These are phyloP conservation scores for Lethenteron reissneri DNA, from an alignment of 2,113 vertebrate species.

Conservation along the genomic window DNA sequence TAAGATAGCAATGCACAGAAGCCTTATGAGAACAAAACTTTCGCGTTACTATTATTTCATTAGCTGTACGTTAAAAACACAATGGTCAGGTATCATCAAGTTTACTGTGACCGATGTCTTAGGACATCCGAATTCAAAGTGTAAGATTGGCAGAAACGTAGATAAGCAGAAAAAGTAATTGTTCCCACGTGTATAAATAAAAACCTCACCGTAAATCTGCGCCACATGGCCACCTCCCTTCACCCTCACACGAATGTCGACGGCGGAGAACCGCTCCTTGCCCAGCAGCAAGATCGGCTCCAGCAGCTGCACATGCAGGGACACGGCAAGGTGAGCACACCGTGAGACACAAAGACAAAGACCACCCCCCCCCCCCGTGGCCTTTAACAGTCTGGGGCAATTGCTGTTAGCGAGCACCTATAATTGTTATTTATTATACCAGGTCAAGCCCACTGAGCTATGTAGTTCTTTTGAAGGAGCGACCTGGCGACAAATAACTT, in stretches of 20 bases:
- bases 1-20: too few relatives aligned
- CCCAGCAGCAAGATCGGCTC: slow-evolving; percentile 80
- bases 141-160: too few relatives aligned
- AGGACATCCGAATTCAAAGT: neutral
- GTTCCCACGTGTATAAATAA: too few relatives aligned
- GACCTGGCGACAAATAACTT: too few relatives aligned
- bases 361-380: too few relatives aligned
- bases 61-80: neutral
- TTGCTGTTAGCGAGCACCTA: too few relatives aligned
- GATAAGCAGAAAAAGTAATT: too few relatives aligned
- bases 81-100: neutral
- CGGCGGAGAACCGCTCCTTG: slow-evolving; percentile 85
- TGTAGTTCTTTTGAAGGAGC: too few relatives aligned
- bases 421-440: too few relatives aligned
- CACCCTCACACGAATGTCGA: slow-evolving; percentile 88
- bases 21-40: neutral
- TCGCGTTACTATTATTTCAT: neutral
- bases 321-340: neutral
- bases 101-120: neutral
- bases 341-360: too few relatives aligned
- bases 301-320: slow-evolving; percentile 33
- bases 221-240: slow-evolving; percentile 93
- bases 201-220: slow-evolving; percentile 60
- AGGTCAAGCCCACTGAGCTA: too few relatives aligned
- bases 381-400: too few relatives aligned